These are phyloP conservation scores for Thera obeliscata DNA, from an alignment of 2,888 invertebrate genomes.

Conservation along the genomic window DNA sequence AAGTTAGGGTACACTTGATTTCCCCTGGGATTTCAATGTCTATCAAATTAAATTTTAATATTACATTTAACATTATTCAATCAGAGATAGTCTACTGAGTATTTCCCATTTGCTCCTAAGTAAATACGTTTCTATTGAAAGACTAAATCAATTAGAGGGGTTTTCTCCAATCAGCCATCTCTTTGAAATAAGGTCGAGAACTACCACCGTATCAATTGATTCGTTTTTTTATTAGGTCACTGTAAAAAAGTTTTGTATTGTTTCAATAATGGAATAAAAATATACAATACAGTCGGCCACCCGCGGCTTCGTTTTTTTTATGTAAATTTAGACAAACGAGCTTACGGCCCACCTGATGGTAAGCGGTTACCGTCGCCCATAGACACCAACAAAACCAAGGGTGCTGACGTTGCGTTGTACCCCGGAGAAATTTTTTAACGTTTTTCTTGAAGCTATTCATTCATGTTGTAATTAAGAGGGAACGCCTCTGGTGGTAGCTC, in stretches of 20 bases:
- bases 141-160: conserved; percentile 25
- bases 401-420: too few species aligned
- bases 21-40: not conserved
- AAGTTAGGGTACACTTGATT: not conserved
- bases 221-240: conserved; percentile 32
- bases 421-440: too few species aligned
- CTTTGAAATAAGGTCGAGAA: conserved; percentile 18
- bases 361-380: too few species aligned
- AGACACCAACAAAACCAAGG: too few species aligned
- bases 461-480: too few species aligned
- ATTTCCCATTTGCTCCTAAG: not conserved
- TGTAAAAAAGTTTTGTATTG: not conserved
- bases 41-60: conserved; percentile 7
- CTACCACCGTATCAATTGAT: conserved; percentile 22
- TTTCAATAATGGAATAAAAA: too few species aligned
- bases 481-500: too few species aligned
- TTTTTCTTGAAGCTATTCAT: too few species aligned
- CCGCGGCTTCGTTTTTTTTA: too few species aligned
- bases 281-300: too few species aligned
- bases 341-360: too few species aligned
- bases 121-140: conserved; percentile 13
- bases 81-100: not conserved
- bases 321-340: too few species aligned
- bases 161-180: conserved; percentile 24
- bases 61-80: conserved; percentile 1